Base-by-base conservation (phyloP, 1,140 invertebrate species). In the Trichoplusia ni region DNA sequence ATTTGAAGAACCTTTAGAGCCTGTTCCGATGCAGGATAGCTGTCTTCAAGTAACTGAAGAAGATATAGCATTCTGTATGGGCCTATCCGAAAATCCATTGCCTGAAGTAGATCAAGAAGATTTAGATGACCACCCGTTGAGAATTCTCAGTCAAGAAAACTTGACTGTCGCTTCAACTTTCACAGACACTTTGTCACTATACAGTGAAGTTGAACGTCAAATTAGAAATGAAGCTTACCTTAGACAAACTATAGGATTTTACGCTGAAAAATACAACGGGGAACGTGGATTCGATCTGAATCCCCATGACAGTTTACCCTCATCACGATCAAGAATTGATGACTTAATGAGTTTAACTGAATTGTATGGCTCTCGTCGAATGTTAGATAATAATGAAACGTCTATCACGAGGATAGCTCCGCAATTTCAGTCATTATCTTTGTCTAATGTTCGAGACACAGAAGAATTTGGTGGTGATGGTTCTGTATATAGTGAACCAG, bases 41-140 rank as follows among this genome's bases (percentile, higher is more conserved):
- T 96, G 95, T 72, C 88, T 97, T 18, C 96, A 97, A 91, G 96
- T 97, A 0, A 98, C 96, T 0, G 96, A 98, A 91, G 96, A 97
- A 89, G 96, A 98, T 78, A 97, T 98, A 38, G 96, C 96, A 1
- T 92, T 95, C 54, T 97, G 95, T 76, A 97, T 97, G 95, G 94
- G 95, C 5, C 91, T 92, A 42, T 73, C 91, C 56, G 95, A 95
- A 87, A 94, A 95, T 91, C 93, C 93, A 31, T 79, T 95, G 8
- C 93, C 93, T 0, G 94, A 96, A 88, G 93, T 93, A 14, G 94
- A 95, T 73, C 93, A 91, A 75, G 85, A 91, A 53, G 89, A 92
- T 70, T 84, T 88, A 92, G 86, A 94, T 91, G 95, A 96, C 76
- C 96, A 98, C 92, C 96, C 97, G 0, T 84, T 98, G 14, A 93